phyloP scores from a whole-genome alignment of 2,888 invertebrate species.

The Fissipunctia ypsillon region DNA sequence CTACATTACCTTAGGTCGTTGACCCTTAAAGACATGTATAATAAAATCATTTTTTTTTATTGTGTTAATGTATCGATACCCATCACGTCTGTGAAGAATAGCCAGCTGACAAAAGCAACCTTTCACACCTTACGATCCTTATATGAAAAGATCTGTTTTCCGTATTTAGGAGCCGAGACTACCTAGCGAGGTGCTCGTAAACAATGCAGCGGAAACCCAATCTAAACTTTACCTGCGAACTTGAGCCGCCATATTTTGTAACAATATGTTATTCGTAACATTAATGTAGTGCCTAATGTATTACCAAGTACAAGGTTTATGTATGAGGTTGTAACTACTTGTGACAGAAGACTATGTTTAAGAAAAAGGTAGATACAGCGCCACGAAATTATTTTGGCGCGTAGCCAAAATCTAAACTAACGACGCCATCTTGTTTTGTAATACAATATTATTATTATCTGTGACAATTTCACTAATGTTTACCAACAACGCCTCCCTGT shows the following conservation, averaged over 20 bases:
- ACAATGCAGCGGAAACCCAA: slow-evolving; percentile 58
- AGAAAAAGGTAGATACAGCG: neutral
- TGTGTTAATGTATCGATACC: neutral
- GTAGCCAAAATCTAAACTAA: no score
- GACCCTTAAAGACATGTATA: no score
- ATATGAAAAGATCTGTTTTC: slow-evolving; percentile 8
- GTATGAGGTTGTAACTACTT: slow-evolving; percentile 23
- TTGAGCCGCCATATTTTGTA: slow-evolving; percentile 59
- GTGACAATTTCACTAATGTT: no score
- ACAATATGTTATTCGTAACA: slow-evolving; percentile 59
- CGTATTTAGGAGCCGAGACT: slow-evolving; percentile 5
- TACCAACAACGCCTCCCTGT: no score
- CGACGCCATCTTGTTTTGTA: no score
- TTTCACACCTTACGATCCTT: neutral
- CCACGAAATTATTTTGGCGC: no score
- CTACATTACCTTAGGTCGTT: no score
- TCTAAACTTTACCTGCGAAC: slow-evolving; percentile 64
- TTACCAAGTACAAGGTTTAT: slow-evolving; percentile 31
- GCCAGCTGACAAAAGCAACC: no score
- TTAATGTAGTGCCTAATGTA: slow-evolving; percentile 53
- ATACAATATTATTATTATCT: no score
- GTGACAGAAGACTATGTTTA: neutral
- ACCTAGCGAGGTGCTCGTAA: slow-evolving; percentile 28
- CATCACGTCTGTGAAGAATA: no score
- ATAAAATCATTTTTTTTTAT: no score